phyloP scores from a whole-genome alignment of 2,113 vertebrate species.

The Phoenicopterus ruber region DNA sequence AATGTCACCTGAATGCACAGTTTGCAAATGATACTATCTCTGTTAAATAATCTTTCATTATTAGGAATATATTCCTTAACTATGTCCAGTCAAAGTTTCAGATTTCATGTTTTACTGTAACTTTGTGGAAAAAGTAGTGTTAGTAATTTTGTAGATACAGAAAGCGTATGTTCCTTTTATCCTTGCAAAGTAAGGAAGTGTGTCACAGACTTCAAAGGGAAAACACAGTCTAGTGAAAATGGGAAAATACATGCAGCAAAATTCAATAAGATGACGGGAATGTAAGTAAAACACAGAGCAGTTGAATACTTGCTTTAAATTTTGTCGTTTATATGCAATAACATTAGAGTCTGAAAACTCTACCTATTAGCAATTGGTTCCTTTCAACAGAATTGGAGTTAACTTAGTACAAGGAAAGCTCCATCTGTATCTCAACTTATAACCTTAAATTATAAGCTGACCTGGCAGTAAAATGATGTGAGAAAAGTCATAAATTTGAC shows the following conservation, averaged over 20 bases:
- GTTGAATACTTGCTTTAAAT: not conserved
- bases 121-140: not conserved
- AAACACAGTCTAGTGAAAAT: not conserved
- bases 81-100: not conserved
- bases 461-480: constrained; percentile 18
- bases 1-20: not conserved
- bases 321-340: not conserved
- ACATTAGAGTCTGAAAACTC: not conserved
- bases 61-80: not conserved
- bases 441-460: constrained; percentile 35
- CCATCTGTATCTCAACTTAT: not conserved
- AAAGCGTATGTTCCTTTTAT: not conserved
- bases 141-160: not conserved
- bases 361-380: not conserved
- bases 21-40: not conserved
- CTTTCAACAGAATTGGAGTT: not conserved
- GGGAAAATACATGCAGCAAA: not conserved
- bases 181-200: not conserved
- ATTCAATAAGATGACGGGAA: not conserved
- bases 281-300: not conserved
- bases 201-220: not conserved
- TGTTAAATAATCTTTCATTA: not conserved
- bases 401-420: not conserved
- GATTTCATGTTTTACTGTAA: not conserved
- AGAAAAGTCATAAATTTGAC: constrained; percentile 37